phyloP scores from a whole-genome alignment of 2,888 invertebrate species.

The Bimastos eiseni region DNA sequence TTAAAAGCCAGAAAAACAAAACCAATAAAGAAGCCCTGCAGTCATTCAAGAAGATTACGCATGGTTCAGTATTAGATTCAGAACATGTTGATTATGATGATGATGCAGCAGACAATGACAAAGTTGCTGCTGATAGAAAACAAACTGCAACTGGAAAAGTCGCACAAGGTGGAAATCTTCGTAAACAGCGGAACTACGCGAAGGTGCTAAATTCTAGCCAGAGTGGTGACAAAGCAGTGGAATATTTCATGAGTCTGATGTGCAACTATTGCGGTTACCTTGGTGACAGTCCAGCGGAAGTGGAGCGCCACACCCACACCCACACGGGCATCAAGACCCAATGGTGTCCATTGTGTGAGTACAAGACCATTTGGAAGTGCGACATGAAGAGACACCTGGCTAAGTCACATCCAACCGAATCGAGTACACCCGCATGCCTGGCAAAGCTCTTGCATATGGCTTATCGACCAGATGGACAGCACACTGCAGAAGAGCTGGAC shows the following conservation, averaged over 20 bases:
- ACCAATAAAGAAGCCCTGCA: not conserved
- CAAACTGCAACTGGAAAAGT: not conserved
- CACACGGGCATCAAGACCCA: constrained; percentile 64
- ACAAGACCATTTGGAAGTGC: constrained; percentile 65
- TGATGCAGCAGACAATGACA: not conserved
- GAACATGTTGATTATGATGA: constrained; percentile 2
- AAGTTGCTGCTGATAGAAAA: not conserved
- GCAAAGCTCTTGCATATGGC: constrained; percentile 22
- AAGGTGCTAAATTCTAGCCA: not conserved
- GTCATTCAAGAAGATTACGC: not conserved
- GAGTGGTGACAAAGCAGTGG: not conserved
- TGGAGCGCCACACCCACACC: constrained; percentile 63
- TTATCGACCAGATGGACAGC: constrained; percentile 23
- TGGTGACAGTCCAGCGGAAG: constrained; percentile 63
- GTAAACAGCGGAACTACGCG: not conserved
- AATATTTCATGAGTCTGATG: constrained; percentile 63
- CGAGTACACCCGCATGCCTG: constrained; percentile 14
- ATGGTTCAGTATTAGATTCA: not conserved
- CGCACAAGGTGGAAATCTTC: not conserved
- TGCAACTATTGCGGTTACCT: constrained; percentile 70
- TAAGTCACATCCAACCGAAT: constrained; percentile 59
- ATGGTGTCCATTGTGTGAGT: constrained; percentile 62
- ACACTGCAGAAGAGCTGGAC: not conserved
- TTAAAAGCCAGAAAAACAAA: not conserved
- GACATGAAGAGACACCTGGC: constrained; percentile 65